Conservation (phyloP, 2,113 vertebrate genomes). For the Pithys albifrons region DNA sequence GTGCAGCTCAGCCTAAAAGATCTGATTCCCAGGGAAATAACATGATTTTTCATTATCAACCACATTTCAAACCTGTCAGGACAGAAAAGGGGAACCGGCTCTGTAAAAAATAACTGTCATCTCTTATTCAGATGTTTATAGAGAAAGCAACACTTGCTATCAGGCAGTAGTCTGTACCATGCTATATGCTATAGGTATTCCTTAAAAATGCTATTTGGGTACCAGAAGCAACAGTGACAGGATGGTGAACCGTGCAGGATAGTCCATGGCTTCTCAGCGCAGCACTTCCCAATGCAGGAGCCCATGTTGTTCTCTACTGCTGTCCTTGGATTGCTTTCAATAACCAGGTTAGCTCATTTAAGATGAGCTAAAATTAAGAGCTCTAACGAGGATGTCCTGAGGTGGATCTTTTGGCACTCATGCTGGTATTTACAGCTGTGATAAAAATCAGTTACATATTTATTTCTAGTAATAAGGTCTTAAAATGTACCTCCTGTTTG, state of each 20-base stretch:
- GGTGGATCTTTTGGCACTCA: slow-evolving; percentile 25
- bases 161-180: neutral
- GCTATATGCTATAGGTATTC: neutral
- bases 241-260: neutral
- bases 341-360: slow-evolving; percentile 18
- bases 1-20: neutral
- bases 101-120: neutral
- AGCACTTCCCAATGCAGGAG: neutral
- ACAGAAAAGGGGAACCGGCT: neutral
- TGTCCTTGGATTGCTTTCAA: slow-evolving; percentile 2
- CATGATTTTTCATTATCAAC: neutral
- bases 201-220: neutral
- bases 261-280: neutral
- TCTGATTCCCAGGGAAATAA: neutral
- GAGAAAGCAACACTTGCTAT: neutral
- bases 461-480: slow-evolving; percentile 33
- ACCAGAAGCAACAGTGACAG: neutral
- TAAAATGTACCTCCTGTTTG: slow-evolving; percentile 8
- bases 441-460: slow-evolving; percentile 58
- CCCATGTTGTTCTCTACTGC: neutral
- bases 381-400: neutral
- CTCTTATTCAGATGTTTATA: neutral
- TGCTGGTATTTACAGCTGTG: slow-evolving; percentile 5
- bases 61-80: neutral
- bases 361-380: slow-evolving; percentile 52